phyloP scores from a whole-genome alignment of 1,140 invertebrate species.

The Pogonomyrmex barbatus region DNA sequence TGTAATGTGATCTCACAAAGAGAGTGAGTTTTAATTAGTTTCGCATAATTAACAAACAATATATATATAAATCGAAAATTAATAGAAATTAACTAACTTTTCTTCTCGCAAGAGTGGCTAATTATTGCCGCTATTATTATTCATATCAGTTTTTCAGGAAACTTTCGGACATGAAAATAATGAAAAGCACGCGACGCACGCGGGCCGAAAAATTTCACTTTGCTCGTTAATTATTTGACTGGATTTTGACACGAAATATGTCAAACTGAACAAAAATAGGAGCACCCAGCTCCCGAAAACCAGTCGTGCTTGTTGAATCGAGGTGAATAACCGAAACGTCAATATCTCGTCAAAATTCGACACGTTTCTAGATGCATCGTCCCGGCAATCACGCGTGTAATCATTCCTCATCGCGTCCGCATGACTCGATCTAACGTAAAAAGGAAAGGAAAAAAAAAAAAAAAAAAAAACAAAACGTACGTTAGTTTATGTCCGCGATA shows the following conservation, averaged over 20 bases:
- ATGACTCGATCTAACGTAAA: not conserved
- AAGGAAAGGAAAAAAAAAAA: not conserved
- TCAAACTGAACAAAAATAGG: conserved; percentile 24
- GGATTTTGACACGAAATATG: not conserved
- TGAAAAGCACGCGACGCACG: not conserved
- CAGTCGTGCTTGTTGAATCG: not conserved
- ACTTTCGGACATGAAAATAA: not conserved
- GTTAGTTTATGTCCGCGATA: conserved; percentile 39
- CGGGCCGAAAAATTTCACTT: not conserved
- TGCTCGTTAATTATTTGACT: conserved; percentile 23
- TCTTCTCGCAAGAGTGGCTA: not conserved
- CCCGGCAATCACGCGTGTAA: conserved; percentile 18
- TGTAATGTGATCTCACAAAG: not conserved
- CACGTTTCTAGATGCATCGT: not conserved
- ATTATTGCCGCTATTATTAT: conserved; percentile 14
- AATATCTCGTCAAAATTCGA: conserved; percentile 17
- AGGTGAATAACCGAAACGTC: conserved; percentile 45
- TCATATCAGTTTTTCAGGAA: not conserved
- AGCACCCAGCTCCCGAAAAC: not conserved
- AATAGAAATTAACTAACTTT: not conserved
- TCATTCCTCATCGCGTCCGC: conserved; percentile 9
- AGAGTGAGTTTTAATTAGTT: conserved; percentile 6
- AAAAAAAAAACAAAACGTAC: conserved; percentile 32
- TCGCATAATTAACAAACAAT: not conserved
- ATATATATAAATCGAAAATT: not conserved